Evolutionary conservation across 2,888 invertebrate genomes (phyloP), one percentile per base, ranked within the genome.

Genomic region (Sialis fuliginosa): DNA sequence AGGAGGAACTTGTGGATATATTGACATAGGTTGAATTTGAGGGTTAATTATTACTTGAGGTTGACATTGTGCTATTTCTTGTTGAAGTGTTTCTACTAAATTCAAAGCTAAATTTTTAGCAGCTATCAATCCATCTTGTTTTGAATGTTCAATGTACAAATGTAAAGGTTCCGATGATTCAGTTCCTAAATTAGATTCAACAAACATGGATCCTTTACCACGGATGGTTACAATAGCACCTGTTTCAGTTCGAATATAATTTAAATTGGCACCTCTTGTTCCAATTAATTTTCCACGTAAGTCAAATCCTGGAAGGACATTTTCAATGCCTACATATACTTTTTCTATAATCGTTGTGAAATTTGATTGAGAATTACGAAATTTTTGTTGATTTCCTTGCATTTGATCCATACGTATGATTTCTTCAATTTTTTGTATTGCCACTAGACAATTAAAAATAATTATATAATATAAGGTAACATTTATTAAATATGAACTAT

Each of bases 241-340:
- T 5, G 86, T 84, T 64, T 86, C 85, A 46, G 76, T 77, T 53
- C 80, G 70, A 54, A 87, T 85, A 55, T 85, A 86, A 56, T 81
- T 75, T 56, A 86, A 69, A 65, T 82, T 81, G 31, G 79, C 77
- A 46, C 78, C 79, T 57, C 75, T 75, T 58, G 72, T 68, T 6
- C 87, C 87, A 52, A 82, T 68, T 54, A 86, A 74, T 57, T 83
- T 79, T 52, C 77, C 76, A 59, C 81, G 75, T 54, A 85, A 74
- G 62, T 84, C 81, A 62, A 84, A 86, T 51, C 75, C 72, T 51
- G 78, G 75, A 32, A 84, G 82, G 45, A 82, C 79, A 69, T 81
- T 77, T 57, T 86, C 85, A 54, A 86, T 68, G 39, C 84, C 84
- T 55, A 85, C 74, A 56, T 79, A 79, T 53, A 87, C 74, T 66